Percentiles rank a stretch among this genome's conserved stretches.
Evolutionary conservation across 2,113 vertebrate genomes (phyloP).

Genomic region (pig (Sus scrofa)): T2T-Sscrofa CM000812.6:217732501-217733000

Average conservation of each 20-base stretch:
- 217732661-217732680: neutral
- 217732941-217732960: conserved; percentile 43
- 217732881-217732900: neutral
- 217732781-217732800: neutral
- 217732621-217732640: neutral
- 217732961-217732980: neutral
- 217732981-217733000: neutral
- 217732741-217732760: neutral
- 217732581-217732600: neutral
- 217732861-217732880: neutral
- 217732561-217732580: neutral
- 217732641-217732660: neutral
- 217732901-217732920: neutral
- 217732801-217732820: neutral
- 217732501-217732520: neutral
- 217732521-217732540: neutral
- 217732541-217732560: neutral
- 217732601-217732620: neutral
- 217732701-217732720: neutral
- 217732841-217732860: neutral
- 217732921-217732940: neutral
- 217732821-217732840: neutral
- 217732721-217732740: neutral
- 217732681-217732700: neutral
- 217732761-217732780: neutral